Evolutionary conservation across 2,797 vertebrate genomes (phyloP), one percentile per base, ranked within the genome.

Genomic region (Cephalopachus bancanus): DNA sequence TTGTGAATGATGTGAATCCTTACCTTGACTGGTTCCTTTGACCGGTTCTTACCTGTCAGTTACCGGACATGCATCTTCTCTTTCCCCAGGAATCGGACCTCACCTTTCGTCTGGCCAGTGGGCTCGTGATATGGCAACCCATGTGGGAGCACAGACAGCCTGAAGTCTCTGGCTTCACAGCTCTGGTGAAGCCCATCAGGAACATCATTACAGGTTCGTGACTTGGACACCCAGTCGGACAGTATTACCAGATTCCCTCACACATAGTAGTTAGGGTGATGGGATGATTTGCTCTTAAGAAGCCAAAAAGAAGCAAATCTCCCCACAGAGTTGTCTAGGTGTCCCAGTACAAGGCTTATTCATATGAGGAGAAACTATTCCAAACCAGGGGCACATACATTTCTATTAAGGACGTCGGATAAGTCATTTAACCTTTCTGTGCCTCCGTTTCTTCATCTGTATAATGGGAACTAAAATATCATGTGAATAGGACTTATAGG

Each of bases 61-160:
- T 75, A 51, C 79, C 86, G 55, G 49, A 71, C 26, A 44, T 49
- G 64, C n/a, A 57, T 51, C 24, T 97, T 15, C 72, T 64, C 94
- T 95, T 95, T n/a, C 80, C 28, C 78, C 71, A 99, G 99, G 99
- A 99, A 98, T 99, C 99, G 0, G 99, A 99, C 96, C 99, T 99
- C 98, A 99, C 99, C 9, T 99, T 99, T 98, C 99, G 99, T 80
- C 95, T 99, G 98, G 99, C 99, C 95, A 99, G 99, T n/a, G 99
- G 99, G 11, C 98, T 99, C 93, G 99, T 99, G 1, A 99, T 99
- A 93, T 99, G 99, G 99, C 99, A 99, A 98, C 99, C 99, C 0
- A 99, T 99, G 99, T 99, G 99, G 99, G 99, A 99, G 83, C 99
- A 99, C 97, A 99, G 99, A 49, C 99, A 99, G 95, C 99, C 99